phyloP scores from a whole-genome alignment of 2,888 invertebrate species.

The Crematogaster levior region DNA sequence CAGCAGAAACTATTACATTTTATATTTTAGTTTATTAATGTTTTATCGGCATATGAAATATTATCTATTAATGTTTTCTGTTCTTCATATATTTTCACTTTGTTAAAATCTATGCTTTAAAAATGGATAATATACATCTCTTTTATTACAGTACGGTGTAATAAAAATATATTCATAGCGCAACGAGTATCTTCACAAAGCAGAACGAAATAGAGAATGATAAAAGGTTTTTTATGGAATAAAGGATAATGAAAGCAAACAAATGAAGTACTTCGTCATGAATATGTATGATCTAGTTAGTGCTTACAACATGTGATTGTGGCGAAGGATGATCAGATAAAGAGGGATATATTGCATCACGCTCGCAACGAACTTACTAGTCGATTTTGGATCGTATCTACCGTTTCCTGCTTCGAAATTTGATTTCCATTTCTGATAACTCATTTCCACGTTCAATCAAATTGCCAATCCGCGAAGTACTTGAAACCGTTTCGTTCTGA shows the following conservation, averaged over 20 bases:
- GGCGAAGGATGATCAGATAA: slow-evolving; percentile 49
- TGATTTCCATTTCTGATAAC: slow-evolving; percentile 55
- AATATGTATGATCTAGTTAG: slow-evolving; percentile 50
- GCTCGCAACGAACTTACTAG: slow-evolving; percentile 32
- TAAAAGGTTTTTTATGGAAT: slow-evolving; percentile 20
- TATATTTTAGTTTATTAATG: not conserved
- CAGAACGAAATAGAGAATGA: slow-evolving; percentile 3
- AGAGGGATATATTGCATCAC: slow-evolving; percentile 41
- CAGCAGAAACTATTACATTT: not conserved
- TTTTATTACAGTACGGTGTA: not conserved
- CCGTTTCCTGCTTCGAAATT: slow-evolving; percentile 56
- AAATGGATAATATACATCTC: not conserved
- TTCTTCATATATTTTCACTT: not conserved
- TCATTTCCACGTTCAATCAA: slow-evolving; percentile 62
- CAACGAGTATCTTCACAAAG: not conserved
- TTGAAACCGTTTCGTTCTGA: slow-evolving; percentile 71
- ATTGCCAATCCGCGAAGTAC: slow-evolving; percentile 62
- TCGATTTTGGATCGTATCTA: slow-evolving; percentile 49
- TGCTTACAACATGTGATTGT: slow-evolving; percentile 33
- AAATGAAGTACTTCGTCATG: slow-evolving; percentile 46
- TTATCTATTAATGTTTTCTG: slow-evolving; percentile 12
- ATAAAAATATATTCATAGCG: slow-evolving; percentile 2
- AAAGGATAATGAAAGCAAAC: slow-evolving; percentile 38
- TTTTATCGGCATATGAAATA: slow-evolving; percentile 1
- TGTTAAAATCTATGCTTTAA: not conserved